These are phyloP conservation scores for Drosophila ficusphila DNA, from an alignment of 1,140 invertebrate species.

Conservation along the genomic window DNA sequence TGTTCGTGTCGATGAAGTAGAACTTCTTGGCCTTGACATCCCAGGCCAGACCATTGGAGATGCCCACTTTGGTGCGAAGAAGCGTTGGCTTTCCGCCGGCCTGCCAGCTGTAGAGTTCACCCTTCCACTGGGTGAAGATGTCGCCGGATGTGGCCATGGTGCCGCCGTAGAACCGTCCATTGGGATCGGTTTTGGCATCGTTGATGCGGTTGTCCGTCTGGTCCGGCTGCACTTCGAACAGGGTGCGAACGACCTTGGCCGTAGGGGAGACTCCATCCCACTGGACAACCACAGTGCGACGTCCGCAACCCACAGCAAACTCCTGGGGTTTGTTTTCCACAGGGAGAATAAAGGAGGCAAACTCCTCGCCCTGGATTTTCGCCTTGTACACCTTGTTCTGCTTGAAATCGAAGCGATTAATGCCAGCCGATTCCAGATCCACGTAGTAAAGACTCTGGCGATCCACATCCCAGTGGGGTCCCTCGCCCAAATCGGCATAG, in stretches of 20 bases:
- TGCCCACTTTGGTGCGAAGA: constrained; percentile 85
- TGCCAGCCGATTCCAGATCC: constrained; percentile 86
- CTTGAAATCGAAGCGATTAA: constrained; percentile 86
- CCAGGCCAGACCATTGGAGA: constrained; percentile 94
- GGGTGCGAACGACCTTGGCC: constrained; percentile 84
- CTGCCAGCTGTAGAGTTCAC: constrained; percentile 85
- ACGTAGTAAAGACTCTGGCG: constrained; percentile 88
- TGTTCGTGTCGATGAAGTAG: constrained; percentile 91
- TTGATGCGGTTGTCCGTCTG: constrained; percentile 89
- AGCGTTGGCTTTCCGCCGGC: constrained; percentile 87
- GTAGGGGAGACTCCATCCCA: constrained; percentile 88
- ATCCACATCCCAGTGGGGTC: constrained; percentile 88
- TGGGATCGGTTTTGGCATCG: constrained; percentile 94
- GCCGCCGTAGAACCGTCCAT: constrained; percentile 89
- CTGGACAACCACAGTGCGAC: constrained; percentile 86
- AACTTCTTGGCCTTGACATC: constrained; percentile 88
- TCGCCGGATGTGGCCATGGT: constrained; percentile 87
- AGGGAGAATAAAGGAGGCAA: constrained; percentile 88
- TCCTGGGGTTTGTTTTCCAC: constrained; percentile 86
- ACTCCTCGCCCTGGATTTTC: constrained; percentile 84
- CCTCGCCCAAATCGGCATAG: constrained; percentile 85
- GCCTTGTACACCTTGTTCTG: constrained; percentile 85
- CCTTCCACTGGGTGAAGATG: constrained; percentile 85
- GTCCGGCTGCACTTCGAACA: constrained; percentile 87
- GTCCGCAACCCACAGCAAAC: constrained; percentile 88